Evolutionary conservation across 2,888 invertebrate genomes (phyloP).

Genomic region (Galeruca laticollis): DNA sequence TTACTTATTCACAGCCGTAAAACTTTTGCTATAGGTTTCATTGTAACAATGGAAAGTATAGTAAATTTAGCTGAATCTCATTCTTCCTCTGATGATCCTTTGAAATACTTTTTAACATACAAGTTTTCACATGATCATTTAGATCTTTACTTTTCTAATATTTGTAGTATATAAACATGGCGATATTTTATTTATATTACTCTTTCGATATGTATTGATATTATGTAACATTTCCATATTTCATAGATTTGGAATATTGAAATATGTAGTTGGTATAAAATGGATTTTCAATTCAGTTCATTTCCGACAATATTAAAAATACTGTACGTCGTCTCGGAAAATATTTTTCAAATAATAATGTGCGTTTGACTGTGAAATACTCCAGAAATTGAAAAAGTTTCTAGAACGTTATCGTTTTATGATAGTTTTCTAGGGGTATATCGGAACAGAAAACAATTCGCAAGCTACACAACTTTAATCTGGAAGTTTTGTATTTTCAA

Average conservation of each 20-base stretch:
- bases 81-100: no score
- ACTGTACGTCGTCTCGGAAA: not conserved
- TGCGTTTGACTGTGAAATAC: conserved; percentile 13
- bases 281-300: not conserved
- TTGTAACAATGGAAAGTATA: no score
- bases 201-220: not conserved
- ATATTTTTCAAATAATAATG: conserved; percentile 12
- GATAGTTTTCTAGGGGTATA: not conserved
- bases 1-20: no score
- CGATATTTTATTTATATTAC: no score
- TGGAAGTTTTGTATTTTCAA: not conserved
- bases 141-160: no score
- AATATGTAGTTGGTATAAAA: not conserved
- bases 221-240: not conserved
- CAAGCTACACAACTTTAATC: not conserved
- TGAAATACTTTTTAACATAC: no score
- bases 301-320: conserved; percentile 9
- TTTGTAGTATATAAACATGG: no score
- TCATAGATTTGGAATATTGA: not conserved
- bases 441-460: not conserved
- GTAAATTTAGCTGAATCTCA: no score
- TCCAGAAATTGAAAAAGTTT: conserved; percentile 12
- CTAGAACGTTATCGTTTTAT: not conserved
- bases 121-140: no score
- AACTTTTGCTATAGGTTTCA: no score